Evolutionary conservation across 2,113 vertebrate genomes (phyloP).

Genomic region (Amphilophus citrinellus): DNA sequence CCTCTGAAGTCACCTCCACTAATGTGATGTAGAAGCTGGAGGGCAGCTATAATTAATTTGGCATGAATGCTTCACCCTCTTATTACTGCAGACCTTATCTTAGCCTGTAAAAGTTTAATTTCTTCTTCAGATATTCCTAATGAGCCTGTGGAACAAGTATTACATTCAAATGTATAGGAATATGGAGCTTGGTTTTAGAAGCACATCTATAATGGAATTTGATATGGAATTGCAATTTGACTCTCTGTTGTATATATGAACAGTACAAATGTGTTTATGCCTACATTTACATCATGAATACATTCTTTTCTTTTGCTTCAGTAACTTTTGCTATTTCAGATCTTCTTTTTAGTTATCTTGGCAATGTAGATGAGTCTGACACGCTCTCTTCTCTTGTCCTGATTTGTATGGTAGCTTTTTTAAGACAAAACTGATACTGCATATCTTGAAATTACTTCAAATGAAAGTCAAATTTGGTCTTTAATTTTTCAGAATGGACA

Average conservation of each 20-base stretch:
- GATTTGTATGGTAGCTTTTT: neutral
- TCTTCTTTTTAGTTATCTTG: too few species aligned
- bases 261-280: neutral
- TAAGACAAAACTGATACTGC: too few species aligned
- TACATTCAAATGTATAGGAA: too few species aligned
- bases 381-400: too few species aligned
- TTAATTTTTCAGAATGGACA: neutral
- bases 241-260: neutral
- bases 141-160: too few species aligned
- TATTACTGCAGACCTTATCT: neutral
- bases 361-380: too few species aligned
- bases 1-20: slow-evolving; percentile 48
- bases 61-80: neutral
- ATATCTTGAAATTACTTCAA: neutral
- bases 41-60: neutral
- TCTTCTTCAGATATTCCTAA: neutral
- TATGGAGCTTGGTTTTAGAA: neutral
- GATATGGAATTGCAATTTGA: neutral
- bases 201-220: neutral
- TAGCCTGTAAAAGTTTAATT: neutral
- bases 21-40: slow-evolving; percentile 29
- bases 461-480: neutral
- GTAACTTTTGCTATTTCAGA: too few species aligned
- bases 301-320: too few species aligned
- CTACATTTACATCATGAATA: too few species aligned